phyloP scores from a whole-genome alignment of 92 coral and sea anemone genomes.

The Epizoanthus illoricatus region DNA sequence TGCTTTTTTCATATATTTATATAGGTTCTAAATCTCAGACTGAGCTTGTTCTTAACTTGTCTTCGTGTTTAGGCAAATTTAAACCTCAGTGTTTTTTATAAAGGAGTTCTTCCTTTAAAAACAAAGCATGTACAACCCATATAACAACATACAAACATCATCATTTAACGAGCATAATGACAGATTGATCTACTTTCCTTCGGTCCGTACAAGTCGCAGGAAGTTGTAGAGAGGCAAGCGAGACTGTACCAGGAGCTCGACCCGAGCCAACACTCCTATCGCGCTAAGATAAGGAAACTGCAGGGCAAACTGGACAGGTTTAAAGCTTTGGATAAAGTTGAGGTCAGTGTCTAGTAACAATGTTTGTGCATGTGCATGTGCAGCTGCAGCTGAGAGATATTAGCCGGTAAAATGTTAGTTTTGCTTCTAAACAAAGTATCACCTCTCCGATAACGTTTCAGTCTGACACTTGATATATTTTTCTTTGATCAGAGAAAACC shows the following conservation, averaged over 20 bases:
- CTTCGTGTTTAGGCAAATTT: no score
- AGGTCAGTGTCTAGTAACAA: conserved; percentile 2
- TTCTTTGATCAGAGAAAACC: no score
- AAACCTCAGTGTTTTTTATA: no score
- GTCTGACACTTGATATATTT: no score
- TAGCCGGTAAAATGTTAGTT: neutral
- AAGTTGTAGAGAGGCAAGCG: conserved; percentile 14
- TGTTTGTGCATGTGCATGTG: neutral
- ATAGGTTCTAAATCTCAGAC: no score
- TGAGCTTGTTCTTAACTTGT: no score
- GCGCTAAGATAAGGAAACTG: conserved; percentile 12
- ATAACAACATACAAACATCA: neutral
- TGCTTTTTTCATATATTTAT: no score
- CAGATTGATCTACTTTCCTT: neutral
- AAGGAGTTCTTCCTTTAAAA: no score
- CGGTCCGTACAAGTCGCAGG: conserved; percentile 18
- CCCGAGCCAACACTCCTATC: conserved; percentile 8
- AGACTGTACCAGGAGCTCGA: conserved; percentile 7
- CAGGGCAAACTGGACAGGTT: conserved; percentile 13
- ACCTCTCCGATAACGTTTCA: no score
- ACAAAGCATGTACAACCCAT: neutral
- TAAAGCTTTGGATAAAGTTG: neutral
- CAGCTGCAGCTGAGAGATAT: neutral
- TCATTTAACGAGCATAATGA: neutral
- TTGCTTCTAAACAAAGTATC: neutral